phyloP scores from a whole-genome alignment of 2,113 vertebrate species.

The Vireo altiloquus region DNA sequence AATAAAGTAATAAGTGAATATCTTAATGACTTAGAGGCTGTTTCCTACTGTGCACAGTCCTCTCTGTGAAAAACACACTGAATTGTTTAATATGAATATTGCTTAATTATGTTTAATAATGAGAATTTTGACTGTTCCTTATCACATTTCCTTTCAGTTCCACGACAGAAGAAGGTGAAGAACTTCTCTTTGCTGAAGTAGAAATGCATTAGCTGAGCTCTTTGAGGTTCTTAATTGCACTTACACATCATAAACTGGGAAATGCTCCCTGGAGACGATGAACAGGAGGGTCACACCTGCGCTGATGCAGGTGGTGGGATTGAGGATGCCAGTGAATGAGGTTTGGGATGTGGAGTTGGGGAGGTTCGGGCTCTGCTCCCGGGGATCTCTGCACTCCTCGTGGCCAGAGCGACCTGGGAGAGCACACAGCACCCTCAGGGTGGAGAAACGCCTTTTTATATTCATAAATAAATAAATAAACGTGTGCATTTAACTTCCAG shows the following conservation, averaged over 20 bases:
- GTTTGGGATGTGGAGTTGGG: not conserved
- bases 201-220: not conserved
- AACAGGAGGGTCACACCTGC: slow-evolving; percentile 75
- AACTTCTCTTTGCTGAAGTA: not conserved
- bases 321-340: slow-evolving; percentile 69
- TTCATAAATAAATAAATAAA: too few species aligned
- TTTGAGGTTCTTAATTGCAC: not conserved
- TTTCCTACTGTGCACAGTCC: not conserved
- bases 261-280: slow-evolving; percentile 75
- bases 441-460: too few species aligned
- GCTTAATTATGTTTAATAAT: not conserved
- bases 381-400: not conserved
- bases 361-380: not conserved
- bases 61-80: not conserved
- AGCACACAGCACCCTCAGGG: not conserved
- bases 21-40: not conserved
- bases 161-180: rapidly evolving
- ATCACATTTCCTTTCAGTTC: not conserved
- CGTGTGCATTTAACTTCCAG: not conserved
- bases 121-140: not conserved
- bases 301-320: slow-evolving; percentile 81
- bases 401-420: not conserved
- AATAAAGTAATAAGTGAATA: not conserved
- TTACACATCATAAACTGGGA: slow-evolving; percentile 87
- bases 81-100: too few species aligned